Evolutionary conservation across 2,797 vertebrate genomes (phyloP).

Genomic region (Platalea minor): DNA sequence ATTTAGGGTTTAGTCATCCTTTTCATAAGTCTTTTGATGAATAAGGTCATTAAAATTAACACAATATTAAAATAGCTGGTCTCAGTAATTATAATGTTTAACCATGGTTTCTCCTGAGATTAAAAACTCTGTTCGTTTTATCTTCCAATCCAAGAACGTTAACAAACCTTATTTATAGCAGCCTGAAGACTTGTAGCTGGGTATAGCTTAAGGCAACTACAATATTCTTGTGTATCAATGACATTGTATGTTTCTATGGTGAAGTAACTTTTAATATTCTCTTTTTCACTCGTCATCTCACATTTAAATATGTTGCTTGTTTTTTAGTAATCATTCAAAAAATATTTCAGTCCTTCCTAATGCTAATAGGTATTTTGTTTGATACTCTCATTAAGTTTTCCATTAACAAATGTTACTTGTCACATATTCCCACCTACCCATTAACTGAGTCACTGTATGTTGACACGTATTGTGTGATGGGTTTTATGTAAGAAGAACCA

Average conservation of each 20-base stretch:
- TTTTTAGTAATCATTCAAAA: slow-evolving; percentile 25
- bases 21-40: slow-evolving; percentile 46
- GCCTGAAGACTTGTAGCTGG: slow-evolving; percentile 11
- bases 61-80: slow-evolving; percentile 44
- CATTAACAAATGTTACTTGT: slow-evolving; percentile 57
- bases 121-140: slow-evolving; percentile 42
- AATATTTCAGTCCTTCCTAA: slow-evolving; percentile 42
- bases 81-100: slow-evolving; percentile 34
- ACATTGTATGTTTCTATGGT: slow-evolving; percentile 51
- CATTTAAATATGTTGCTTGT: slow-evolving; percentile 16
- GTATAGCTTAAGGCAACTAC: slow-evolving; percentile 51
- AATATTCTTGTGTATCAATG: slow-evolving; percentile 49
- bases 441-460: slow-evolving; percentile 63
- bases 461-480: slow-evolving; percentile 22
- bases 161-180: slow-evolving; percentile 18
- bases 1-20: slow-evolving; percentile 32
- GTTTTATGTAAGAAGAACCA: slow-evolving; percentile 47
- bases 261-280: slow-evolving; percentile 49
- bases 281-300: slow-evolving; percentile 26
- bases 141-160: not conserved
- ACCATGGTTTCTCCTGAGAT: slow-evolving; percentile 24
- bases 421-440: slow-evolving; percentile 53
- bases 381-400: slow-evolving; percentile 57
- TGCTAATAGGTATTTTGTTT: slow-evolving; percentile 54
- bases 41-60: slow-evolving; percentile 52